Conservation (phyloP, 2,113 vertebrate species). For the Lycaon pictus region DNA sequence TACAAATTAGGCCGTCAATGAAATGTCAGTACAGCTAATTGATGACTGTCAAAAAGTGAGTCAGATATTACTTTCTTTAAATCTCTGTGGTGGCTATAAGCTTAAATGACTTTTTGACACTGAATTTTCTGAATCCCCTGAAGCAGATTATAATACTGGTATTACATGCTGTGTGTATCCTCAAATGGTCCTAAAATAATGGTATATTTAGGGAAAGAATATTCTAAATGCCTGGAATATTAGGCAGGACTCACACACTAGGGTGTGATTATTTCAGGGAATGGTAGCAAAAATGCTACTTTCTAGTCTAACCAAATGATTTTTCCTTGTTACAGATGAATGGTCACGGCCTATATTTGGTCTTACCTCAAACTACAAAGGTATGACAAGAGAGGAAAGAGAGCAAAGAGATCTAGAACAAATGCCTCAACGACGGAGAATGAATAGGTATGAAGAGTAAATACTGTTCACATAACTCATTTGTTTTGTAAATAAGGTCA, state of each 20-base stretch:
- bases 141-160: background rate
- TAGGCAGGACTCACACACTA: too few species aligned
- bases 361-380: slow-evolving; percentile 98
- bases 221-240: background rate
- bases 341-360: slow-evolving; percentile 99
- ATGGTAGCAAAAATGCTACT: background rate
- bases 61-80: background rate
- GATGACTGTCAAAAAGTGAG: background rate
- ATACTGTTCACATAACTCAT: background rate
- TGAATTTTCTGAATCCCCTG: background rate
- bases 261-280: background rate
- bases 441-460: slow-evolving; percentile 78
- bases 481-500: background rate
- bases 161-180: background rate
- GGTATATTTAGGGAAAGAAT: background rate
- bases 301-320: background rate
- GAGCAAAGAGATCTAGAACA: slow-evolving; percentile 98
- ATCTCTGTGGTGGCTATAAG: background rate
- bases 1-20: background rate
- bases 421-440: slow-evolving; percentile 95
- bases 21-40: background rate
- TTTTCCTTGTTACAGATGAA: slow-evolving; percentile 90
- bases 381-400: slow-evolving; percentile 98
- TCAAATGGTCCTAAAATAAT: background rate
- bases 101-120: background rate